Base-by-base conservation (phyloP, 2,888 invertebrate species). In the Diploptera punctata region DNA sequence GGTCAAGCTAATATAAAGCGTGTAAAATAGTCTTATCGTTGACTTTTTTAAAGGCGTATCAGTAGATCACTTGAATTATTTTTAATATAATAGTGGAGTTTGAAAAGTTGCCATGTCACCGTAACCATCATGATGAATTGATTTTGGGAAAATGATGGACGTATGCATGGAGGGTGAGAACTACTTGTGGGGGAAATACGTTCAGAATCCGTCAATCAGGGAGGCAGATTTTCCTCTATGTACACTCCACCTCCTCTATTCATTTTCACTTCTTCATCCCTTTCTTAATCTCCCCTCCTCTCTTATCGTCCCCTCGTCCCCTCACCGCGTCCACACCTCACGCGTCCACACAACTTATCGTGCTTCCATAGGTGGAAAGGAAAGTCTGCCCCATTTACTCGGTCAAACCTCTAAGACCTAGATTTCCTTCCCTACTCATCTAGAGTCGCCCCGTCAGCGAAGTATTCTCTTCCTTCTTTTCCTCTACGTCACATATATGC, bases 331-430 rank as follows among this genome's bases (percentile, higher is more conserved):
- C 24, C 52, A n/a, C n/a, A n/a, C n/a, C n/a, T n/a, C 24, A 19
- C 24, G 19, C 24, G 13, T n/a, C 13, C 21, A 24, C 19, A 16
- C n/a, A 10, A 9, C 3, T 24, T 5, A 21, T 4, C 1, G 52
- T n/a, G n/a, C 49, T 49, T 2, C n/a, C n/a, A 2, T 19, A 49
- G 49, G 44, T 13, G 13, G 44, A n/a, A 18, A 21, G 21, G 21
- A 3, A 18, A 16, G 52, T 52, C 52, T 13, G 52, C 52, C 24
- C 52, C 52, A 52, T 52, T 52, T 52, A 52, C 52, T 52, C 52
- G 52, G 52, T 21, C 52, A 52, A 52, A 24, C 52, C 52, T 21
- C 24, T n/a, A 9, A 24, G 52, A 24, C 24, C 52, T 52, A 24
- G 24, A 24, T 52, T 52, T 24, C 24, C 18, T 21, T 18, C 24